Evolutionary conservation across 2,113 vertebrate genomes (phyloP).

Genomic region (Crocuta crocuta): DNA sequence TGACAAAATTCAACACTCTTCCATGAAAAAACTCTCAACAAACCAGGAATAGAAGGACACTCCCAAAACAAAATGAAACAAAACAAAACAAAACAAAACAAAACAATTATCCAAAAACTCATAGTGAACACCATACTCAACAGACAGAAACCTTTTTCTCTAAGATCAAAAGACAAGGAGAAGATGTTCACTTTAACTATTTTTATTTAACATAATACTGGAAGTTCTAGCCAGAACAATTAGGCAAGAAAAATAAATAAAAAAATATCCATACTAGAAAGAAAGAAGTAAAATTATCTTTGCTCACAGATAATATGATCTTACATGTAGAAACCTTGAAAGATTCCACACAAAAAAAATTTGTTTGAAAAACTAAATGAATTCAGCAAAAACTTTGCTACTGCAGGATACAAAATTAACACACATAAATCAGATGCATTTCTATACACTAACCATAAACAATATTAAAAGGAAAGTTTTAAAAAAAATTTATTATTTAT

Average conservation of each 20-base stretch:
- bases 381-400: background rate
- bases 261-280: background rate
- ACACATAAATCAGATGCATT: background rate
- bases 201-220: background rate
- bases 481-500: background rate
- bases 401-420: background rate
- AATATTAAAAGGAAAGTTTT: background rate
- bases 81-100: background rate
- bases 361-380: background rate
- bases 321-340: background rate
- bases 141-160: background rate
- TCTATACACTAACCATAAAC: background rate
- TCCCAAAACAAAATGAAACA: background rate
- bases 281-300: background rate
- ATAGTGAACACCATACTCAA: background rate
- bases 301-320: background rate
- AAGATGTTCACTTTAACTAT: background rate
- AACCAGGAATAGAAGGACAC: background rate
- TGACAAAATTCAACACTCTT: background rate
- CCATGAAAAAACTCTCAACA: background rate
- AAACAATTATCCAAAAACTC: background rate
- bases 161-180: background rate
- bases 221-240: background rate
- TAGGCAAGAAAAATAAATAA: background rate
- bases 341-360: background rate